Percentiles rank a stretch among this genome's conserved stretches.
These are phyloP conservation scores for Micromesistius poutassou DNA, from an alignment of 2,797 vertebrate genomes.

Conservation along the genomic window DNA sequence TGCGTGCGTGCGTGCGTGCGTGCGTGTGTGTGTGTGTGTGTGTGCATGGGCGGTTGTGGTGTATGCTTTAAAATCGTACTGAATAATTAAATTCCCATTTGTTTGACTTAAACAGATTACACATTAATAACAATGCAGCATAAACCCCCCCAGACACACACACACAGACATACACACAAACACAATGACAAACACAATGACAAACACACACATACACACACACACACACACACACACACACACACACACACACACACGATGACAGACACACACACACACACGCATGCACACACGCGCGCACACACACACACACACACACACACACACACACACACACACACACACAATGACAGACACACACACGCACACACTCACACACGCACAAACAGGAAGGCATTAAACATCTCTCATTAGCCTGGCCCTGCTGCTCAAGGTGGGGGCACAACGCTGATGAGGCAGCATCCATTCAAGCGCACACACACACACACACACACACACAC, in stretches of 20 bases:
- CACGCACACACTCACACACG: constrained; percentile 11
- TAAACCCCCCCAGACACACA: constrained; percentile 8
- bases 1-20: constrained; percentile 17
- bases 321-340: constrained; percentile 15
- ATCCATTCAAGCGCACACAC: constrained; percentile 14
- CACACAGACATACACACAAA: constrained; percentile 14
- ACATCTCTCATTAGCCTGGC: constrained; percentile 51
- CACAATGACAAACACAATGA: constrained; percentile 11
- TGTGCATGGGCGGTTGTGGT: background rate
- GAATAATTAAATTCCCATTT: constrained; percentile 64
- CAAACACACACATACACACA: constrained; percentile 7
- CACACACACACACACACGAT: constrained; percentile 14
- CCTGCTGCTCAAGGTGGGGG: constrained; percentile 28
- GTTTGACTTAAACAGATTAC: constrained; percentile 68
- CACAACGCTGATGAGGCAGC: constrained; percentile 54
- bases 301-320: constrained; percentile 6
- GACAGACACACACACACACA: constrained; percentile 10
- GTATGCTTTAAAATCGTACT: constrained; percentile 39
- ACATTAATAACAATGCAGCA: constrained; percentile 64
- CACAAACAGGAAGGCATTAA: constrained; percentile 43
- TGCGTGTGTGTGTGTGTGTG: constrained; percentile 3
- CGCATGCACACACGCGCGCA: constrained; percentile 11
- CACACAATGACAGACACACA: constrained; percentile 10
- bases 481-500: constrained; percentile 9
- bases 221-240: constrained; percentile 12